phyloP scores from a whole-genome alignment of 2,113 vertebrate genomes.

The Myotis lucifugus region DNA sequence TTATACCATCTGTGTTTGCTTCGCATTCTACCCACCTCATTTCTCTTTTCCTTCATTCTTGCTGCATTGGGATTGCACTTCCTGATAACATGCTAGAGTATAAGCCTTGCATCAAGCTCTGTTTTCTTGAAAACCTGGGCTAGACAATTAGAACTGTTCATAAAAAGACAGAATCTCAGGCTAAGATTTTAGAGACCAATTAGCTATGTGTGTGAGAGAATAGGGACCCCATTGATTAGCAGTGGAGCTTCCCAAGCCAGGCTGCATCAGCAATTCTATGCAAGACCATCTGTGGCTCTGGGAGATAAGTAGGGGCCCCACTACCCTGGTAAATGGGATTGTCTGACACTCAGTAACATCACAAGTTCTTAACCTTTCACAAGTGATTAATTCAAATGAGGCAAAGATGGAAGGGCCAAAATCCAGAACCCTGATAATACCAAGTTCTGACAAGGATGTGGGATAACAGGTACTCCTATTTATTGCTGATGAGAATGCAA shows the following conservation, averaged over 20 bases:
- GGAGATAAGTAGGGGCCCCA: background rate
- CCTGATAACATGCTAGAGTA: no score
- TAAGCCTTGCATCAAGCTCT: background rate
- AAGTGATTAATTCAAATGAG: background rate
- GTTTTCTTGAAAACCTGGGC: background rate
- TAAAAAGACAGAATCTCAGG: background rate
- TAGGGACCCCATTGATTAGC: background rate
- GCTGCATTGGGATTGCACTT: background rate
- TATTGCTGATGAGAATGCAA: background rate
- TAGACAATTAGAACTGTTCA: background rate
- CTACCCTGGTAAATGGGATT: background rate
- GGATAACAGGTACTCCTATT: background rate
- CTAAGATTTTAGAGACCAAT: background rate
- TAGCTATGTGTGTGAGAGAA: background rate
- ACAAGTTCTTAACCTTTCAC: background rate
- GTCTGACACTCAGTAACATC: background rate
- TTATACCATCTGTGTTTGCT: background rate
- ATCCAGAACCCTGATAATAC: background rate
- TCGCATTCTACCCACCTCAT: background rate
- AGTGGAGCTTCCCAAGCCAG: background rate
- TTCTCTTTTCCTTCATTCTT: background rate
- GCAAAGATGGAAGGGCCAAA: background rate
- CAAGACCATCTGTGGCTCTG: background rate
- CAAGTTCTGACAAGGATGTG: background rate
- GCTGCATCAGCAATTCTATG: background rate